Evolutionary conservation across 2,888 invertebrate species (phyloP), one percentile per base, ranked within the genome.

Genomic region (Enoplolaimus lenunculus): DNA sequence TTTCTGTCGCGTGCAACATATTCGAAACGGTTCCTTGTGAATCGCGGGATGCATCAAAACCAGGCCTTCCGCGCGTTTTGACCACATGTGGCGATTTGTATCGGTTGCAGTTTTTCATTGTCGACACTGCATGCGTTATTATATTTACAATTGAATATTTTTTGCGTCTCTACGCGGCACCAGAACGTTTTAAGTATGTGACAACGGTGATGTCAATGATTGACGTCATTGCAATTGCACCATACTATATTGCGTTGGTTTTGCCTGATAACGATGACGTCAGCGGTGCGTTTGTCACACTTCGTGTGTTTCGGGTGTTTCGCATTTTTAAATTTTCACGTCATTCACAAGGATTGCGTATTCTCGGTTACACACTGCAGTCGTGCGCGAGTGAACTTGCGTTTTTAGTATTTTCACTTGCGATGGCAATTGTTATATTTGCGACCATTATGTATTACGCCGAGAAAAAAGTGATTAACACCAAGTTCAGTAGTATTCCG

Each of bases 381-480:
- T 93, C 93, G 73, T 97, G 97, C 85, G 95, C 95, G 82, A 93
- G 93, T 82, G 97, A 97, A 85, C 87, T 99, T 77, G 98, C 98
- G 76, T 99, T 99, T 85, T 88, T 99, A 74, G 94, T 98, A 73
- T 99, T 99, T 84, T 98, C 97, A 34, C 85, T 99, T 80, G 94
- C 95, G 74, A 97, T 98, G 97, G 98, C 98, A 79, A 98, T 99
- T 83, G 97, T 99, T 80, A 99, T 99, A 80, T 99, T 99, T 83
- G 97, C 98, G 74, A 99, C 98, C 60, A 94, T 99, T 77, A 99
- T 99, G 95, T 99, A 93, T 86, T 99, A 99, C 85, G 95, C 97
- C 69, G 98, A 99, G 86, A 98, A 98, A 85, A 95, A 95, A 82
- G 95, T 93, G 76, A 89, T 89, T 78, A 89, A 90, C 78, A 97